Evolutionary conservation across 2,888 invertebrate species (phyloP), one percentile per base, ranked within the genome.

Genomic region (Caprella mutica): DNA sequence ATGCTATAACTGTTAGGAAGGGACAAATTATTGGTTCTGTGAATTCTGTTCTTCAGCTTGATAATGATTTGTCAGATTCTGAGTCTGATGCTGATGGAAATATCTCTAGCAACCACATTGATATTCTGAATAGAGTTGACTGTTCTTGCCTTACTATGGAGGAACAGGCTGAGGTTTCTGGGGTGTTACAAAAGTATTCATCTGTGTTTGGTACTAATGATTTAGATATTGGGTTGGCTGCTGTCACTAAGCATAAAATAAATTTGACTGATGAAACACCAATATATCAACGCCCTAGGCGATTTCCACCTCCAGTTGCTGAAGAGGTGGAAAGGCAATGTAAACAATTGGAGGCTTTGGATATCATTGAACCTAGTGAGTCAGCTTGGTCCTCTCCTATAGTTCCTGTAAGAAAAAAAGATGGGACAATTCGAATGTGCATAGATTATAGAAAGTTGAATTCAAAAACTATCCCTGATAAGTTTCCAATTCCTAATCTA

Each of bases 201-300:
- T n/a, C n/a, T n/a, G 51, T 51, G 3, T 51, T 51, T 6, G 33
- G 51, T 30, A 12, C 19, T 17, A 33, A 33, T 51, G 51, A 51
- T 30, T 4, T 23, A 8, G 51, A 51, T 3, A 30, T 30, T 12
- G 51, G 33, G 5, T 23, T 8, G 14, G 51, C 51, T 3, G 12
- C n/a, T 17, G 30, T 51, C n/a, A 21, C 30, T 9, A 9, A 29
- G 12, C 35, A 33, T 27, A 1, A 17, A 6, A 51, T 51, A 3
- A 29, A 19, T 14, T 19, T 51, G 14, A 30, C 33, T 2, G 30
- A 51, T 21, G 30, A 30, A 2, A 51, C 29, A 9, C 30, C 29
- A n/a, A 30, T 51, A 30, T 30, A 30, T 33, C 51, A 51, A 6
- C 29, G 51, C 6, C 51, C 51, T 12, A n/a, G 51, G 21, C 51